Evolutionary conservation across 2,113 vertebrate genomes (phyloP).

Genomic region (Daboia siamensis): DNA sequence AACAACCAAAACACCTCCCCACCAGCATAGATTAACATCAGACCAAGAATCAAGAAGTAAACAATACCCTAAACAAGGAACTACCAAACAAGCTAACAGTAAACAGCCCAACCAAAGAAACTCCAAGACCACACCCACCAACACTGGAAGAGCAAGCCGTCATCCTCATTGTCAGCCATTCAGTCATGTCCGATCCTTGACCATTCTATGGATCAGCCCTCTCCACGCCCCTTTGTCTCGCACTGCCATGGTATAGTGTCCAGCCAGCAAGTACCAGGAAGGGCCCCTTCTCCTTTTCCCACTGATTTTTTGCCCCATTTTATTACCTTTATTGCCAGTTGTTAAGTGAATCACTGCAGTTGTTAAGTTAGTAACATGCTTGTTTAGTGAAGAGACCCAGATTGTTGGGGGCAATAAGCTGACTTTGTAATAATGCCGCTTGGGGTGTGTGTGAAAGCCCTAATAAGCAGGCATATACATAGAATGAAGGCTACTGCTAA

Average conservation of each 20-base stretch:
- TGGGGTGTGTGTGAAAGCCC: too few species aligned
- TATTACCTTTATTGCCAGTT: neutral
- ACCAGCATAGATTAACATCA: neutral
- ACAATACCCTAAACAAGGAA: neutral
- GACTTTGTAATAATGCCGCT: too few species aligned
- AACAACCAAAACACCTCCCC: neutral
- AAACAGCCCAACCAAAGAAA: neutral
- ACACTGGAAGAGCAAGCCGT: neutral
- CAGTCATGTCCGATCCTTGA: neutral
- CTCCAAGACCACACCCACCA: neutral
- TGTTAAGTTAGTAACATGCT: neutral
- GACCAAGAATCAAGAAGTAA: neutral
- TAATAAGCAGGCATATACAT: too few species aligned
- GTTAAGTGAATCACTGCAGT: neutral
- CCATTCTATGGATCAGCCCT: neutral
- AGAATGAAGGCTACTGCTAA: too few species aligned
- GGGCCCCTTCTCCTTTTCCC: neutral
- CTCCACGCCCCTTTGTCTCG: neutral
- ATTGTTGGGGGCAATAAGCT: too few species aligned
- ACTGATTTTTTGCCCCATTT: neutral
- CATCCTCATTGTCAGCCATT: neutral
- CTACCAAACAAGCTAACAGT: neutral
- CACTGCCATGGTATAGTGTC: neutral
- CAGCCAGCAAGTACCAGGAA: neutral
- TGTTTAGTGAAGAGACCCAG: neutral